A percentile compares a stretch with the other conserved stretches of the same genome.
Evolutionary conservation across 1,140 invertebrate species (phyloP).

Genomic region (Drosophila seguyi): DNA sequence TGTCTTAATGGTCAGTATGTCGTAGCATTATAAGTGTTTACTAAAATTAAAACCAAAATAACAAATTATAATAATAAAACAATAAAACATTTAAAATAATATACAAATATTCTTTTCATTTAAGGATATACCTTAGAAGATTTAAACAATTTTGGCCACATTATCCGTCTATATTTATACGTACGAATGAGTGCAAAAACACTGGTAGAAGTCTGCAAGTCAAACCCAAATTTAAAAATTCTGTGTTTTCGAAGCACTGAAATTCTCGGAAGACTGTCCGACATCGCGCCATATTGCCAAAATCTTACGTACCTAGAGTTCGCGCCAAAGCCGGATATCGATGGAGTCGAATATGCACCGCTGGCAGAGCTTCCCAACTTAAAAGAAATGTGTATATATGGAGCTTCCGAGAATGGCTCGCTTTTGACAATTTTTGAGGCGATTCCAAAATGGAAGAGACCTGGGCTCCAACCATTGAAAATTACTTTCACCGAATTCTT

Average conservation of each 20-base stretch:
- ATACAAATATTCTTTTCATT: neutral
- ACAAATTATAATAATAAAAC: no score
- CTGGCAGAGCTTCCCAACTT: neutral
- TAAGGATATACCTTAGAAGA: neutral
- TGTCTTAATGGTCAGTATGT: neutral
- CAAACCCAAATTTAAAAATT: neutral
- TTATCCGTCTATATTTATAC: neutral
- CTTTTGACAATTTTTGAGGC: neutral
- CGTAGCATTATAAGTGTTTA: no score
- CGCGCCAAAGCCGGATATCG: neutral
- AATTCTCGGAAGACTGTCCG: neutral
- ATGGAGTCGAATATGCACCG: neutral
- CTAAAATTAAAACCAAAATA: no score
- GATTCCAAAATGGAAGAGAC: neutral
- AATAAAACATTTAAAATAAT: neutral
- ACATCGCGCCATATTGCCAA: neutral
- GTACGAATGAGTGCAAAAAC: neutral
- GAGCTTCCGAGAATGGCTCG: neutral
- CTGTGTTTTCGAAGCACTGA: neutral
- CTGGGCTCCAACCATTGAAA: neutral
- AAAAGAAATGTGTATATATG: neutral
- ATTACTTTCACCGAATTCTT: neutral
- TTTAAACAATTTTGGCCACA: neutral
- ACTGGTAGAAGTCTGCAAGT: neutral
- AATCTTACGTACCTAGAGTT: neutral